Evolutionary conservation across 2,888 invertebrate genomes (phyloP).

Genomic region (Protophormia terraenovae): DNA sequence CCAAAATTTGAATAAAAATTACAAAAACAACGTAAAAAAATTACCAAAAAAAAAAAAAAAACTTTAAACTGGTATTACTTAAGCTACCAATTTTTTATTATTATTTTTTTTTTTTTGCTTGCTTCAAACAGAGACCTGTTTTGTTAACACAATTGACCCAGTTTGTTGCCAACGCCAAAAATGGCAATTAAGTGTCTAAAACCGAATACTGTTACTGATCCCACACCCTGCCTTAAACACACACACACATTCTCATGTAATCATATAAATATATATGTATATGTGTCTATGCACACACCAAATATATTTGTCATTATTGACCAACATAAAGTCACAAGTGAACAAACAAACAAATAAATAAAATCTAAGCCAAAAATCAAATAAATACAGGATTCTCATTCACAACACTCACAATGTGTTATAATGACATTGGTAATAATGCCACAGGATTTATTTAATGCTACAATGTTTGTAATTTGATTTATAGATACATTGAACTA

Average conservation of each 20-base stretch:
- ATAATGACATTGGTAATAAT: conserved; percentile 14
- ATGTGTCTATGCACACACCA: neutral
- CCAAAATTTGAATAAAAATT: neutral
- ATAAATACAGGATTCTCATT: neutral
- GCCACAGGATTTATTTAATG: conserved; percentile 36
- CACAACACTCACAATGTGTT: neutral
- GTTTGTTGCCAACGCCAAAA: neutral
- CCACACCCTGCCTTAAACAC: neutral
- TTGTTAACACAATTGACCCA: conserved; percentile 26
- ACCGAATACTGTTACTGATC: neutral
- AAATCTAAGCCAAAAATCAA: neutral
- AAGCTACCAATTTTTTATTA: neutral
- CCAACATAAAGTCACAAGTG: neutral
- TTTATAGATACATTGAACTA: conserved; percentile 1
- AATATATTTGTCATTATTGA: conserved; percentile 18
- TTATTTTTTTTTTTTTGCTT: no score
- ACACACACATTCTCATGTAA: neutral
- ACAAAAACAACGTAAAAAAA: neutral
- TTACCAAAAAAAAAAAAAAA: neutral
- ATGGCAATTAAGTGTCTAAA: conserved; percentile 2
- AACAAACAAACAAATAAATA: neutral
- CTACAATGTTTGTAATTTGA: conserved; percentile 25
- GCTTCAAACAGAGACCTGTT: conserved; percentile 3
- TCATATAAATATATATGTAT: no score
- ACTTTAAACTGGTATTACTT: neutral